phyloP scores from a whole-genome alignment of 1,140 invertebrate genomes.

The Tetramorium simillimum region DNA sequence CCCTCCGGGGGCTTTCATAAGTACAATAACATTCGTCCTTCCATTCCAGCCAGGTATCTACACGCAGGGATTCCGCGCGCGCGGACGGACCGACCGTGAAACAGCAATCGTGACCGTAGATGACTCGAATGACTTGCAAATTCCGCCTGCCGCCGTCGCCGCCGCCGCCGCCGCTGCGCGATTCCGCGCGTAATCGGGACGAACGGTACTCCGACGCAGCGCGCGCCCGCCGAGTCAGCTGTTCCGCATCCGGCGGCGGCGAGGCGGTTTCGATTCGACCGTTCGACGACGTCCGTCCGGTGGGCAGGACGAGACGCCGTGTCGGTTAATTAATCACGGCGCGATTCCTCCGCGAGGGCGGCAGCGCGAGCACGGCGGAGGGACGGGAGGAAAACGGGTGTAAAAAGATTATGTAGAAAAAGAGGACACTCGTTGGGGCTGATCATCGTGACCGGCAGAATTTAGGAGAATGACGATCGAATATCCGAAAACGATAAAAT shows the following conservation, averaged over 20 bases:
- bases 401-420: background rate
- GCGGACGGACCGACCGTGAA: conserved; percentile 59
- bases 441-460: background rate
- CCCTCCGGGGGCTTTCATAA: background rate
- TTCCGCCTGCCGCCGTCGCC: conserved; percentile 42
- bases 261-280: too few species aligned
- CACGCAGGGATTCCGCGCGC: background rate
- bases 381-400: too few species aligned
- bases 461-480: background rate
- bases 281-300: background rate
- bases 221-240: background rate
- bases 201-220: conserved; percentile 9
- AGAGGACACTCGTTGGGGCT: background rate
- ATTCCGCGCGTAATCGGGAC: conserved; percentile 30
- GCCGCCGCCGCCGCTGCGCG: conserved; percentile 50
- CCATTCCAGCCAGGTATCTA: background rate
- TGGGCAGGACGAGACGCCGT: too few species aligned
- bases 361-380: background rate
- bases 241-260: background rate
- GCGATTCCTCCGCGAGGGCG: background rate
- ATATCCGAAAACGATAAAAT: background rate
- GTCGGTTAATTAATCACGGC: background rate
- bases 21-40: background rate
- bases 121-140: conserved; percentile 73
- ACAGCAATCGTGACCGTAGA: conserved; percentile 74